Evolutionary conservation across 2,888 invertebrate species (phyloP), one percentile per base, ranked within the genome.

Genomic region (Mythimna loreyi): DNA sequence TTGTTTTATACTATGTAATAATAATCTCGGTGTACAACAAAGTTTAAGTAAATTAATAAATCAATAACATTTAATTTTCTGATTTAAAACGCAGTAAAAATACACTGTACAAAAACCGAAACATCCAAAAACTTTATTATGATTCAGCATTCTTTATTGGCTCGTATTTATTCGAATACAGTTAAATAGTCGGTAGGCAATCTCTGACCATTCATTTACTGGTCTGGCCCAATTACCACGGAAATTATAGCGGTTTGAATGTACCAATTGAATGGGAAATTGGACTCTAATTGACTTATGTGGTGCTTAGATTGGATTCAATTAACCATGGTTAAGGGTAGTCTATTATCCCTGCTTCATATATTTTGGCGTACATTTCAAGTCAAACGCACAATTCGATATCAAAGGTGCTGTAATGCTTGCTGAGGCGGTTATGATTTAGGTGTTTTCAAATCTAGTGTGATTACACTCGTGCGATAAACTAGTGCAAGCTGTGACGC

Each of bases 231-330:
- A 67, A 73, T 75, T 64, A 73, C 40, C 25, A 33, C 47, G 23
- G 58, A 30, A 56, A 72, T 74, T 40, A 60, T 72, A 30, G 63
- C 59, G 73, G 63, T 30, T 59, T 63, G 53, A 50, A 28, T 67
- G 25, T 45, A 21, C 55, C 56, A 45, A 67, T 59, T 72, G 63
- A 59, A 47, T 57, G 50, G n/a, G 11, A 21, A 36, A 67, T 72
- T 53, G 67, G n/a, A 5, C 40, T 9, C n/a, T 72, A 74, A 73
- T 67, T 67, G 45, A 40, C 73, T 52, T 60, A 64, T 58, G 25
- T 60, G 63, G 56, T 33, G 16, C 30, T 33, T 30, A 21, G 11
- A 23, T 55, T 13, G 11, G 40, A 47, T 25, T 45, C 21, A 50
- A 30, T 13, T 30, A 19, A 16, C 1, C 23, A 40, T 55, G 16